Base-by-base conservation (phyloP, 2,888 invertebrate genomes). In the Diaprepes abbreviatus region DNA sequence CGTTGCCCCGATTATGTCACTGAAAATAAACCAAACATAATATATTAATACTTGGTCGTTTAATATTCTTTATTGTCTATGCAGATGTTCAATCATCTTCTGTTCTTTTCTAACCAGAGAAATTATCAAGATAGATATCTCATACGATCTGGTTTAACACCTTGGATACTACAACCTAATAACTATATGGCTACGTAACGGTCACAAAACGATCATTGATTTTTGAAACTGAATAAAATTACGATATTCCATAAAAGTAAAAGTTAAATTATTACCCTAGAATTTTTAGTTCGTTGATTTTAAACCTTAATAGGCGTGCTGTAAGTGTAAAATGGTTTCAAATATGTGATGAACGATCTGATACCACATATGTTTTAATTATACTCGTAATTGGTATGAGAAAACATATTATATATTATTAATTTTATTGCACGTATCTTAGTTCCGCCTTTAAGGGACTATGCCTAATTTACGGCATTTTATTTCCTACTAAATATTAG, bases 1-100 rank as follows among this genome's bases (percentile, higher is more conserved):
- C 54, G 55, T 55, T 64, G 64, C 21, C 64, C 64, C 35, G 45
- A 64, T 64, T 64, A 55, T 55, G 64, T 64, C 64, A 43, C 35
- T 17, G 14, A 55, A 64, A 64, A 35, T 45, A 45, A 60, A 28
- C 14, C 31, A 50, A 50, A 28, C 7, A 28, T 50, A 28, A 50
- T 28, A 28, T 50, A 28, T 14, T 50, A 28, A 9, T 50, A 28
- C 7, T 28, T n/a, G 19, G 24, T 45, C 24, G 12, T 45, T 45
- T 24, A 45, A 2, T 43, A 3, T n/a, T 43, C 0, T 1, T 19
- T 9, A 19, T 43, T 10, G 19, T 10, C 3, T 19, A 10, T 43
- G 1, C n/a, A 19, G 17, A 1, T 19, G 7, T 1, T 36, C 1
- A n/a, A 14, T 36, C 6, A 36, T 10, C 17, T 19, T 10, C 17